A percentile compares a stretch with the other conserved stretches of the same genome.
phyloP scores from a whole-genome alignment of 2,888 invertebrate species.

The Nycteola revayana region DNA sequence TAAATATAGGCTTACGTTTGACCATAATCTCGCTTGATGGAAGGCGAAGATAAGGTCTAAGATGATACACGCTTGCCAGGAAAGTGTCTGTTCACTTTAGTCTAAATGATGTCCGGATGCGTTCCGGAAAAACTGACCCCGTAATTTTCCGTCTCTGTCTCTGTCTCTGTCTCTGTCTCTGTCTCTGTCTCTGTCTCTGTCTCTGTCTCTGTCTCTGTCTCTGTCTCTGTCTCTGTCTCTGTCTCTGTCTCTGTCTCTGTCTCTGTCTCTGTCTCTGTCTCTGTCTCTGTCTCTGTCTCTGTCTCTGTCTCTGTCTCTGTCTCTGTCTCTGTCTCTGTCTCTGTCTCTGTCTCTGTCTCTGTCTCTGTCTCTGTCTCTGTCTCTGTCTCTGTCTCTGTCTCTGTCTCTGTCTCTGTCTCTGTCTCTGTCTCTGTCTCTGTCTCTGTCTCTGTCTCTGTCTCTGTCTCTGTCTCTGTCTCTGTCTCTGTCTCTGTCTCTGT shows the following conservation, averaged over 20 bases:
- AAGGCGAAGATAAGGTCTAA: too few relatives aligned
- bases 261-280: not conserved
- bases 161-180: not conserved
- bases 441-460: not conserved
- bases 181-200: conserved; percentile 1
- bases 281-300: not conserved
- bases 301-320: not conserved
- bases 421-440: conserved; percentile 1
- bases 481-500: conserved; percentile 1
- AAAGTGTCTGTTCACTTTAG: too few relatives aligned
- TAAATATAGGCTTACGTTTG: too few relatives aligned
- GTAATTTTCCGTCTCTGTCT: not conserved
- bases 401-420: not conserved
- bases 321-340: not conserved
- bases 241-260: not conserved
- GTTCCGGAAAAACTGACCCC: too few relatives aligned
- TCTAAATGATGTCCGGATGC: too few relatives aligned
- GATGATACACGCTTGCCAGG: too few relatives aligned
- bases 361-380: not conserved
- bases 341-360: not conserved
- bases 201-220: not conserved
- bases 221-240: not conserved
- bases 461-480: conserved; percentile 1
- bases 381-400: conserved; percentile 1
- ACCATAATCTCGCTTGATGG: too few relatives aligned